These are phyloP conservation scores for Spatula clypeata DNA, from an alignment of 2,797 vertebrate species.

Conservation along the genomic window DNA sequence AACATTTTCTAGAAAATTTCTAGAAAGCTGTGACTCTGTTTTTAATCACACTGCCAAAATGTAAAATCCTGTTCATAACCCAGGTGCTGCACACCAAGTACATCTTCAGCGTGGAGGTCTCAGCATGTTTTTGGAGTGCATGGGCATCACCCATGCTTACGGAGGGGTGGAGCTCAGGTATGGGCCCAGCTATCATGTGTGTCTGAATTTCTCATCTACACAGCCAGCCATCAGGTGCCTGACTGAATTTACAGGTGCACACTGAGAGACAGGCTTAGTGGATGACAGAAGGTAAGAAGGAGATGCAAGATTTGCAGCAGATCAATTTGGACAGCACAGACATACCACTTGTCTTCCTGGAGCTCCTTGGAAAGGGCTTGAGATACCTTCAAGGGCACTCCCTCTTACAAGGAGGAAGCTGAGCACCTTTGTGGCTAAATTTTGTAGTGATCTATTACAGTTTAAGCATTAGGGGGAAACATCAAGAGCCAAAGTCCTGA, in stretches of 20 bases:
- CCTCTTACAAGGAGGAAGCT: slow-evolving; percentile 5
- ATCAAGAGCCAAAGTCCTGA: neutral
- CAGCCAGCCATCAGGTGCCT: neutral
- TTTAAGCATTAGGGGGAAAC: neutral
- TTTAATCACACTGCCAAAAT: neutral
- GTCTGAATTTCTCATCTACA: neutral
- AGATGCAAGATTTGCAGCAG: slow-evolving; percentile 16
- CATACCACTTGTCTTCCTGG: slow-evolving; percentile 8
- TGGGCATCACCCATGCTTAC: neutral
- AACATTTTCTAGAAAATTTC: slow-evolving; percentile 10
- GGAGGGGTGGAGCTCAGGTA: neutral
- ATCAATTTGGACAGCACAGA: slow-evolving; percentile 7
- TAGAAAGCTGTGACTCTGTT: neutral
- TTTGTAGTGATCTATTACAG: neutral
- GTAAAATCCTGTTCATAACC: neutral
- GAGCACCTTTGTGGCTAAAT: neutral
- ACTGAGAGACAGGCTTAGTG: neutral
- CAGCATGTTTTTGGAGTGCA: neutral
- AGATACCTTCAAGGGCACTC: slow-evolving; percentile 42
- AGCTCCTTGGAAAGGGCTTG: neutral
- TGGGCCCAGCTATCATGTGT: neutral
- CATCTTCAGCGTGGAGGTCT: neutral
- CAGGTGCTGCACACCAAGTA: neutral
- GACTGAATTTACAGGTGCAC: neutral
- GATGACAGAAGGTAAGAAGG: neutral